A percentile compares a stretch with the other conserved stretches of the same genome.
phyloP scores from a whole-genome alignment of 1,140 invertebrate species.

The Lycorma delicatula region DNA sequence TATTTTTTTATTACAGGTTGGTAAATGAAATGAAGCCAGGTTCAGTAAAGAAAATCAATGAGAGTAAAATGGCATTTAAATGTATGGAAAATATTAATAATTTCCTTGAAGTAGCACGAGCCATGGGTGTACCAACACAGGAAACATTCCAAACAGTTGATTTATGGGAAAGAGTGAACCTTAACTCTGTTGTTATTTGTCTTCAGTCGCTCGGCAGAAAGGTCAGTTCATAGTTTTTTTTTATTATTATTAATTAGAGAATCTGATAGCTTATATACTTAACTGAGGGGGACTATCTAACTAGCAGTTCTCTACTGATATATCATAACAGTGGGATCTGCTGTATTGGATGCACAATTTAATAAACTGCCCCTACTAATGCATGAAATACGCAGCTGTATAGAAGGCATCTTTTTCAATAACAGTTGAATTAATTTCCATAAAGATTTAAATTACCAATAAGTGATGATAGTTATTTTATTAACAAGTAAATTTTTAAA shows the following conservation, averaged over 20 bases:
- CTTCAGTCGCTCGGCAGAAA: conserved; percentile 90
- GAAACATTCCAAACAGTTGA: conserved; percentile 96
- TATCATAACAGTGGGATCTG: too few species aligned
- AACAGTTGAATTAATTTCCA: too few species aligned
- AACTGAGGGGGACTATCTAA: too few species aligned
- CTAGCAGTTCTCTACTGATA: too few species aligned
- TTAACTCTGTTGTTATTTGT: conserved; percentile 91
- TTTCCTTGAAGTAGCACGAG: conserved; percentile 77
- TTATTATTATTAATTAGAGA: not conserved
- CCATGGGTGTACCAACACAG: conserved; percentile 86
- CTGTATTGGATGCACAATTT: too few species aligned
- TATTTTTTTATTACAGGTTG: conserved; percentile 47
- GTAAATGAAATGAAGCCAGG: conserved; percentile 70
- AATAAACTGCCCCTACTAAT: too few species aligned
- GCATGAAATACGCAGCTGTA: too few species aligned
- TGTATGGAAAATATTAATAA: conserved; percentile 98
- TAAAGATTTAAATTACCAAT: too few species aligned
- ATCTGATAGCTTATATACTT: too few species aligned
- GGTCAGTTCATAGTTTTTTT: conserved; percentile 46
- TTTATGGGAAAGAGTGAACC: conserved; percentile 90
- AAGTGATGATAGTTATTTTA: too few species aligned
- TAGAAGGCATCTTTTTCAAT: too few species aligned
- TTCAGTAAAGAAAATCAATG: conserved; percentile 79
- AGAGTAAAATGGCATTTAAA: conserved; percentile 86
- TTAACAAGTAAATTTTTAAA: too few species aligned